Evolutionary conservation across 2,797 vertebrate genomes (phyloP).

Genomic region (Phoxinus dragarum): DNA sequence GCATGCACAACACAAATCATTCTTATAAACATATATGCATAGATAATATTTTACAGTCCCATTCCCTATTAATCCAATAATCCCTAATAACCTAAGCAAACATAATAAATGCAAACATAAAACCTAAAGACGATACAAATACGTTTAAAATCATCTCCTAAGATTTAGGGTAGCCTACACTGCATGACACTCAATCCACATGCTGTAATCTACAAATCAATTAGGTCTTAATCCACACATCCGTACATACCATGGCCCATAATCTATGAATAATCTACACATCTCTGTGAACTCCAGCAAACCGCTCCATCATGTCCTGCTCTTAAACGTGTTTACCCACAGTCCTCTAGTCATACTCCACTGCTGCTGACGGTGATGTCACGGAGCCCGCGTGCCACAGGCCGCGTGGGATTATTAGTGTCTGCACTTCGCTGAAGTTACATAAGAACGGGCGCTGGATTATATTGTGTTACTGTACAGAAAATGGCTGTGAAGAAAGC

Average conservation of each 20-base stretch:
- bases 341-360: constrained; percentile 68
- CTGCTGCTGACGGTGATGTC: constrained; percentile 71
- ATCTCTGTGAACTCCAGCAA: constrained; percentile 55
- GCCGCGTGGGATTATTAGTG: constrained; percentile 77
- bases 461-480: constrained; percentile 72
- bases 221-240: constrained; percentile 43
- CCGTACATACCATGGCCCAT: constrained; percentile 49
- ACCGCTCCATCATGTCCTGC: constrained; percentile 76
- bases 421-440: constrained; percentile 77
- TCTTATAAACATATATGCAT: neutral
- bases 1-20: neutral
- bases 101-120: neutral
- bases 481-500: constrained; percentile 46
- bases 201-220: constrained; percentile 25
- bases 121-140: neutral
- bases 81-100: neutral
- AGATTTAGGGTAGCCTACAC: neutral
- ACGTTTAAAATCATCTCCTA: neutral
- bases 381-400: constrained; percentile 70
- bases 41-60: neutral
- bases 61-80: neutral
- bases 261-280: constrained; percentile 50
- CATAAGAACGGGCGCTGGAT: constrained; percentile 77
- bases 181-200: constrained; percentile 3
- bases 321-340: constrained; percentile 72